A percentile compares a stretch with the other conserved stretches of the same genome.
phyloP scores from a whole-genome alignment of 2,797 vertebrate genomes.

The Esox lucius region DNA sequence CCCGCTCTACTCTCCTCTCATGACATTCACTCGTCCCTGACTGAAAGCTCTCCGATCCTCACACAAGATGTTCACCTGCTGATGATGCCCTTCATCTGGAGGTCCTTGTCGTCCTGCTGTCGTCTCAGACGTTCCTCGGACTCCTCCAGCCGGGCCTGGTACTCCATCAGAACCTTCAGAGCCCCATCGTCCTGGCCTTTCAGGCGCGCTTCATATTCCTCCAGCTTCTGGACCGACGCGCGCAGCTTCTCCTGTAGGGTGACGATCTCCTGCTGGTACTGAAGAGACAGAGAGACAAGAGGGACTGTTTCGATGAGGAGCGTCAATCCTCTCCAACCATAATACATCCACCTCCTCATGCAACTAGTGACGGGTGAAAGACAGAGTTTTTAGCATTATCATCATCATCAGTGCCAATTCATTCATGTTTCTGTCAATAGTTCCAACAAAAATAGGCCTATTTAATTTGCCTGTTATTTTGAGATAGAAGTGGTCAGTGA shows the following conservation, averaged over 20 bases:
- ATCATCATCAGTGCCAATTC: neutral
- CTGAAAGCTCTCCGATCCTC: neutral
- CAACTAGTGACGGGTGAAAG: neutral
- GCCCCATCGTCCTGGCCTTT: constrained; percentile 96
- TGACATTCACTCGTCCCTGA: neutral
- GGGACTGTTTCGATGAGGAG: neutral
- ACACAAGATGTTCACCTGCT: constrained; percentile 79
- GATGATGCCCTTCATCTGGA: constrained; percentile 99
- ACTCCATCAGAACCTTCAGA: constrained; percentile 95
- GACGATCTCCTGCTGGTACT: constrained; percentile 92
- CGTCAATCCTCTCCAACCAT: neutral
- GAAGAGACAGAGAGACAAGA: constrained; percentile 22
- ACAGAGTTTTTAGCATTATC: neutral
- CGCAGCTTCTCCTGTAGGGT: constrained; percentile 95
- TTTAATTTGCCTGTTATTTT: neutral
- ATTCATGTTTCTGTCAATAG: neutral
- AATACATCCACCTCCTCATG: neutral
- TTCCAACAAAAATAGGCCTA: neutral
- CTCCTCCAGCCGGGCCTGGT: constrained; percentile 95
- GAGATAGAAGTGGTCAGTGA: neutral
- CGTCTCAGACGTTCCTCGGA: constrained; percentile 91
- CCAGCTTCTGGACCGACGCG: constrained; percentile 92
- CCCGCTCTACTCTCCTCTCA: neutral
- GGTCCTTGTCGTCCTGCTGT: constrained; percentile 97
- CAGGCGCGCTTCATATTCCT: constrained; percentile 92